Evolutionary conservation across 1,140 invertebrate genomes (phyloP), one percentile per base, ranked within the genome.

Genomic region (Drosophila malerkotliana): DNA sequence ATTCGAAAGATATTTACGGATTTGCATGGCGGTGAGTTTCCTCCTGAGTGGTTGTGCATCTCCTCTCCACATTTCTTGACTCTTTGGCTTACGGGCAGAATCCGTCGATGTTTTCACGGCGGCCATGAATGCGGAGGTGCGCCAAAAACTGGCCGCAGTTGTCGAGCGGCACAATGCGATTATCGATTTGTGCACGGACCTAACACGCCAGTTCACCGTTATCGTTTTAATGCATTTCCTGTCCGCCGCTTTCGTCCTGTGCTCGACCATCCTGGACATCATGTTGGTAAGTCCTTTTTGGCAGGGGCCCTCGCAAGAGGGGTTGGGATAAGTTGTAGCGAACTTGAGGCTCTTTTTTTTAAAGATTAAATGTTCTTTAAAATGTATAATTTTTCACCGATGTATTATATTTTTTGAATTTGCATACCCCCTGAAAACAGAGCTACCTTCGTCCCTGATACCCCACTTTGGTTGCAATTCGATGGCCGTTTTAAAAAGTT

Each of bases 171-270:
- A 91, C 69, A 91, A 91, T 81, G 75, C 84, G 52, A 84, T 90
- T 77, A 90, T 91, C 76, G 90, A 91, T 82, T 77, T 90, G 56
- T 90, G 90, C 67, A 69, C 79, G 44, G 84, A 90, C 55, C 77
- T 91, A 60, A 77, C 81, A 41, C 60, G 57, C 49, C 79, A 81
- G 73, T 90, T 90, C 56, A 77, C 75, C 59, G 73, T 90, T 75
- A 91, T 91, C 71, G 79, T 91, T 66, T 63, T 91, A 79, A 88
- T 91, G 83, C 90, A 91, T 77, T 91, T 91, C 71, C 79, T 91
- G 44, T 91, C 77, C 41, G 87, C 90, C 53, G 87, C 90, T 37
- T 73, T 91, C 47, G 85, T 91, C 34, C 75, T 91, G 15, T 91
- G 90, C 66, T 87, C 79, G 5, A 90, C 87, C 54, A 80, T 91